phyloP scores from a whole-genome alignment of 1,140 invertebrate species.

The Bombus pyrosoma region DNA sequence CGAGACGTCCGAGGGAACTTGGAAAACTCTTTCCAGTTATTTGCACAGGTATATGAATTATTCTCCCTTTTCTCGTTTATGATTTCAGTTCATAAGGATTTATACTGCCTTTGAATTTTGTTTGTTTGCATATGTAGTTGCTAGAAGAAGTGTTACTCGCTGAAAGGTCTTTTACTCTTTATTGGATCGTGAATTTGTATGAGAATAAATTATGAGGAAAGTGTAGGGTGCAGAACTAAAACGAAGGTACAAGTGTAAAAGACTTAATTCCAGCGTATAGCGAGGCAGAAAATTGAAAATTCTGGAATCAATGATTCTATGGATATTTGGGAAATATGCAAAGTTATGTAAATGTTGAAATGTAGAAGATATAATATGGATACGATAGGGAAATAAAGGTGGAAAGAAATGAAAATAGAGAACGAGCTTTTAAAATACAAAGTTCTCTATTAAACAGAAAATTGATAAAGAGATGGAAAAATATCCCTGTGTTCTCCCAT shows the following conservation, averaged over 20 bases:
- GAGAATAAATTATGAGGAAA: no score
- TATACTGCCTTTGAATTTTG: not conserved
- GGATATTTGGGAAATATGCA: not conserved
- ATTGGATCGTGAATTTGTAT: no score
- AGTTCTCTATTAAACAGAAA: not conserved
- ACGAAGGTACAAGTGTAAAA: not conserved
- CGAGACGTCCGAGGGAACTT: not conserved
- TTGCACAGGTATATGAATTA: not conserved
- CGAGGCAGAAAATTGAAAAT: not conserved
- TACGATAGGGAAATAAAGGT: not conserved
- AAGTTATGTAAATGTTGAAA: not conserved
- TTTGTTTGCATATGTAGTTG: no score
- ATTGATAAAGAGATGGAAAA: not conserved
- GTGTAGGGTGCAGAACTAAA: no score
- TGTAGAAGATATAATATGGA: not conserved
- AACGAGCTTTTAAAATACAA: not conserved
- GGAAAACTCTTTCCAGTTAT: not conserved
- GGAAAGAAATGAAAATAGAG: not conserved
- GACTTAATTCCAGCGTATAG: not conserved
- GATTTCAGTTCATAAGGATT: not conserved
- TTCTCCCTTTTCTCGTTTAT: not conserved
- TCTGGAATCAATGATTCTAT: not conserved
- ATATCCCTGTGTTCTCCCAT: not conserved
- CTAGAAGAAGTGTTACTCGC: no score
- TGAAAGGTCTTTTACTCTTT: no score